phyloP scores from a whole-genome alignment of 2,113 vertebrate genomes.

The Gopherus flavomarginatus region DNA sequence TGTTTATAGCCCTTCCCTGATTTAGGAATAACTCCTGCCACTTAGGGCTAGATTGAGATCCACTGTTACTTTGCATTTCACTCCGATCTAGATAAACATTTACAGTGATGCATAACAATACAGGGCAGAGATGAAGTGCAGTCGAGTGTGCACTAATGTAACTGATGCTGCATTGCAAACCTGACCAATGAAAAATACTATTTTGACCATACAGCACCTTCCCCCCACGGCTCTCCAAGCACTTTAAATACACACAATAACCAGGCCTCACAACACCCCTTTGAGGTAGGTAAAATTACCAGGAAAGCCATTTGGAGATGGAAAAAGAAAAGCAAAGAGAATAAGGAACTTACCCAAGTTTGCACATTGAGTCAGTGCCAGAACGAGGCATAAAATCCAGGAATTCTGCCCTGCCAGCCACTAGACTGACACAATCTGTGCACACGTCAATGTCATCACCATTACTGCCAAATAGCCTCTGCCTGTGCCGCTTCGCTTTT shows the following conservation, averaged over 20 bases:
- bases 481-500: background rate
- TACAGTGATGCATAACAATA: constrained; percentile 34
- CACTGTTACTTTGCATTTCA: constrained; percentile 29
- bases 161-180: constrained; percentile 18
- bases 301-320: background rate
- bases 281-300: background rate
- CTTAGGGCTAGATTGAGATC: constrained; percentile 34
- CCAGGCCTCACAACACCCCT: background rate
- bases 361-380: background rate
- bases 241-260: background rate
- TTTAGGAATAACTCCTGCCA: constrained; percentile 44
- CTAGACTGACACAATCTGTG: background rate
- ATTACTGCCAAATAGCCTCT: background rate
- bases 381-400: background rate
- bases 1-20: constrained; percentile 1
- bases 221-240: constrained; percentile 34
- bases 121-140: constrained; percentile 54
- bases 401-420: background rate
- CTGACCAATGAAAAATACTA: constrained; percentile 35
- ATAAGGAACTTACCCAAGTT: background rate
- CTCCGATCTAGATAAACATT: constrained; percentile 38
- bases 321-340: background rate
- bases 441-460: too few species aligned
- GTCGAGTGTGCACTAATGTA: constrained; percentile 44
- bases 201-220: constrained; percentile 20